A percentile compares a stretch with the other conserved stretches of the same genome.
Evolutionary conservation across 1,140 invertebrate species (phyloP).

Genomic region (Neodiprion pinetum): DNA sequence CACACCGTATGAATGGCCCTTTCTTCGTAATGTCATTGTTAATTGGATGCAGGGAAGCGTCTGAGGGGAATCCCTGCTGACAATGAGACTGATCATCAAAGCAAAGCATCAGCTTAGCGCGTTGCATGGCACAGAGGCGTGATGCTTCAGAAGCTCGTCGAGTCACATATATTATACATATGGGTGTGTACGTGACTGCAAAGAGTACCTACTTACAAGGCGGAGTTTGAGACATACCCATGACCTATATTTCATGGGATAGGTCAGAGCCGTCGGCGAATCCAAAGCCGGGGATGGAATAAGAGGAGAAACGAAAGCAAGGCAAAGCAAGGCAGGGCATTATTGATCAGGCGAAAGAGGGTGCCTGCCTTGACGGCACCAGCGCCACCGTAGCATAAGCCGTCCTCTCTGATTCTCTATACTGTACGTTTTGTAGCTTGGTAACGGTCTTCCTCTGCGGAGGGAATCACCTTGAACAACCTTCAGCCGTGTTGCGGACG

Average conservation of each 20-base stretch:
- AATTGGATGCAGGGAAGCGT: too few species aligned
- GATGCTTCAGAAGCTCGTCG: too few species aligned
- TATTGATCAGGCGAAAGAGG: conserved; percentile 4
- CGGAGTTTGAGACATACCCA: background rate
- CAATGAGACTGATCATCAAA: too few species aligned
- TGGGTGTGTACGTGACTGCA: too few species aligned
- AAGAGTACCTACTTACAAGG: too few species aligned
- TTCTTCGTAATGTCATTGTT: too few species aligned
- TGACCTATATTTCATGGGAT: conserved; percentile 1
- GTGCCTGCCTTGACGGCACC: background rate
- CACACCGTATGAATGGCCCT: too few species aligned
- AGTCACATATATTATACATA: too few species aligned
- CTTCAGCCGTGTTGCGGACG: background rate
- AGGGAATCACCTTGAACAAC: background rate
- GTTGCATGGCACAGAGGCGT: too few species aligned
- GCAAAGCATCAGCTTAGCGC: too few species aligned
- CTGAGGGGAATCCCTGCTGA: too few species aligned
- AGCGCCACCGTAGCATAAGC: background rate
- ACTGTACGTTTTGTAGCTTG: background rate
- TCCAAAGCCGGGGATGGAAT: background rate
- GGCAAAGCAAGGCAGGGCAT: conserved; percentile 2
- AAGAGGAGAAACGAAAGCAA: background rate
- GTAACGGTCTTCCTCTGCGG: background rate
- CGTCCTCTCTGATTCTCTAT: too few species aligned
- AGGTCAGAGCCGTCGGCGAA: background rate